Percentiles rank a stretch among this genome's conserved stretches.
Evolutionary conservation across 2,888 invertebrate species (phyloP).

Genomic region (Slavum lentiscoides): DNA sequence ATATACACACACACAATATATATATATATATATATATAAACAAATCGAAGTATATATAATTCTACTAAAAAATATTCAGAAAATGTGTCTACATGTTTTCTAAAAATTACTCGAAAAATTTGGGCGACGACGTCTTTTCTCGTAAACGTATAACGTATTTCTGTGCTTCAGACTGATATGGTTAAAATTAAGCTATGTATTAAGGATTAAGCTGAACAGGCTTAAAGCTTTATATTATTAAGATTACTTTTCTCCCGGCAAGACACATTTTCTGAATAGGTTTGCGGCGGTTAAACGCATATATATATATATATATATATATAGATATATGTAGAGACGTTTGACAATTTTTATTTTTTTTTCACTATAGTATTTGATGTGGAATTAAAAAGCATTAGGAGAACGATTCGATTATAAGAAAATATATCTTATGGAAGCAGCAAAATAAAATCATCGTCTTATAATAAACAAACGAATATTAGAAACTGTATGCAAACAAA

Average conservation of each 20-base stretch:
- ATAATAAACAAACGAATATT: not conserved
- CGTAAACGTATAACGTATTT: constrained; percentile 30
- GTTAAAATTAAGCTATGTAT: constrained; percentile 48
- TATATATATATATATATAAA: not conserved
- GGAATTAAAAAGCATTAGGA: constrained; percentile 3
- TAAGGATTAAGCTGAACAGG: constrained; percentile 44
- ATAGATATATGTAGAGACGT: too few species aligned
- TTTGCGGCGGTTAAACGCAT: constrained; percentile 38
- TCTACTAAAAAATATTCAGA: constrained; percentile 44
- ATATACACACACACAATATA: not conserved
- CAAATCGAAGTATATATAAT: constrained; percentile 6
- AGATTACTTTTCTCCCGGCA: constrained; percentile 43
- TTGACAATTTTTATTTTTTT: not conserved
- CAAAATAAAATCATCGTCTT: not conserved
- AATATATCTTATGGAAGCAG: not conserved
- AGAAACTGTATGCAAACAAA: constrained; percentile 8
- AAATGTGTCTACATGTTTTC: constrained; percentile 52
- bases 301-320: too few species aligned
- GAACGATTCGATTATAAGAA: not conserved
- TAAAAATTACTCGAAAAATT: constrained; percentile 34
- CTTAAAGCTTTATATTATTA: constrained; percentile 49
- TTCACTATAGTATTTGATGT: not conserved
- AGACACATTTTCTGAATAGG: constrained; percentile 53
- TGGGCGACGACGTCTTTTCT: constrained; percentile 1
- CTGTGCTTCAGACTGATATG: constrained; percentile 52